Percentiles rank a stretch among this genome's conserved stretches.
These are phyloP conservation scores for Luehdorfia chinensis DNA, from an alignment of 1,140 invertebrate species.

Conservation along the genomic window DNA sequence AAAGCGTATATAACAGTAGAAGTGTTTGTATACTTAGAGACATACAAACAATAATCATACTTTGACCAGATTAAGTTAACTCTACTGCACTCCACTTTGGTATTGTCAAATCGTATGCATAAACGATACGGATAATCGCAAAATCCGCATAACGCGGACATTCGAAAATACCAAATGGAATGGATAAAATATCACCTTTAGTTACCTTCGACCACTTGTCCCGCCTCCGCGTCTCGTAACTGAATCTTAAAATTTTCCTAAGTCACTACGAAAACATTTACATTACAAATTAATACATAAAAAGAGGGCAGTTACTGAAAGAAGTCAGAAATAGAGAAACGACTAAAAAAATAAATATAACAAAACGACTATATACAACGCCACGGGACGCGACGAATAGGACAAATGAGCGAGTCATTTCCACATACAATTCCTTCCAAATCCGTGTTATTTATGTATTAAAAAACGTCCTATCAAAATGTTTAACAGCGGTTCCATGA, in stretches of 20 bases:
- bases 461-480: slow-evolving; percentile 21
- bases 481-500: slow-evolving; percentile 52
- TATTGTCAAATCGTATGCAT: slow-evolving; percentile 20
- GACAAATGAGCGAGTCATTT: slow-evolving; percentile 13
- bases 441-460: slow-evolving; percentile 29
- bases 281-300: slow-evolving; percentile 35
- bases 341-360: slow-evolving; percentile 47
- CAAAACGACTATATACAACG: slow-evolving; percentile 56
- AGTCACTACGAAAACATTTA: slow-evolving; percentile 5
- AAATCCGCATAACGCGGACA: background rate
- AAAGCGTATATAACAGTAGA: slow-evolving; percentile 63
- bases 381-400: slow-evolving; percentile 44
- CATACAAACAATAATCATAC: slow-evolving; percentile 50
- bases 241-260: no score
- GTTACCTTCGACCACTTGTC: background rate
- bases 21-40: slow-evolving; percentile 52
- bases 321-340: slow-evolving; percentile 14
- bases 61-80: slow-evolving; percentile 55
- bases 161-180: background rate
- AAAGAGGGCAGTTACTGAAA: slow-evolving; percentile 23
- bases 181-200: slow-evolving; percentile 13
- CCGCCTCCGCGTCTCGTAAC: slow-evolving; percentile 5
- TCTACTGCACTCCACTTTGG: slow-evolving; percentile 33
- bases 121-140: background rate
- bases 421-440: slow-evolving; percentile 62